A percentile compares a stretch with the other conserved stretches of the same genome.
These are phyloP conservation scores for Folsomia candida DNA, from an alignment of 2,888 invertebrate genomes.

Conservation along the genomic window DNA sequence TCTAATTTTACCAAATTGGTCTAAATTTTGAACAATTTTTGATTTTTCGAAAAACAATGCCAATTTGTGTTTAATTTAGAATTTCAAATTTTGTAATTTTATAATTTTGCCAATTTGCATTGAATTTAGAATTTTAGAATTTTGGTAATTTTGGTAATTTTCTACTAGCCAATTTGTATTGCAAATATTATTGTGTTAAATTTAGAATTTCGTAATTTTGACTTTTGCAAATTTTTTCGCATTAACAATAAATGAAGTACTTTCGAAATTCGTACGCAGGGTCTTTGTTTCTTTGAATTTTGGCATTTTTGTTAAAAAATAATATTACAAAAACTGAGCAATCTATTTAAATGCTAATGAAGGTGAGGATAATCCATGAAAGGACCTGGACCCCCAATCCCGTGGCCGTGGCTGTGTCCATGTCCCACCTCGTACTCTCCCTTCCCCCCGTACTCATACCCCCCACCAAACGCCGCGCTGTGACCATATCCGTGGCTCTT, in stretches of 20 bases:
- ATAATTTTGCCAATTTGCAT: not conserved
- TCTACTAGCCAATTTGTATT: too few relatives aligned
- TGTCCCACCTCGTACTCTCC: not conserved
- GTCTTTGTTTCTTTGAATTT: not conserved
- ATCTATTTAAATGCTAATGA: not conserved
- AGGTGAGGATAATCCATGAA: not conserved
- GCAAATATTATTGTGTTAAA: too few relatives aligned
- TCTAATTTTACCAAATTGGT: too few relatives aligned
- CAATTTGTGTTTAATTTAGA: not conserved
- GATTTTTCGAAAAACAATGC: not conserved
- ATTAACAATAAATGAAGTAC: too few relatives aligned
- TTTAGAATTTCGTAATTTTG: too few relatives aligned
- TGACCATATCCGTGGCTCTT: not conserved
- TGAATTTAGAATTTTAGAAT: not conserved
- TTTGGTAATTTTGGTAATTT: not conserved
- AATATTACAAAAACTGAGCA: not conserved
- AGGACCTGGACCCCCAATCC: not conserved
- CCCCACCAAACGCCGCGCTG: not conserved
- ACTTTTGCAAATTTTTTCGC: too few relatives aligned
- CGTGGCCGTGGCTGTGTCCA: not conserved
- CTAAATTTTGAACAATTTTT: too few relatives aligned
- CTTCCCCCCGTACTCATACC: too few relatives aligned
- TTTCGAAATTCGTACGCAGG: too few relatives aligned
- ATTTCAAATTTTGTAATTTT: not conserved
- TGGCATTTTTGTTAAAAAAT: not conserved